Evolutionary conservation across 2,888 invertebrate species (phyloP).

Genomic region (Brachyptera risi): DNA sequence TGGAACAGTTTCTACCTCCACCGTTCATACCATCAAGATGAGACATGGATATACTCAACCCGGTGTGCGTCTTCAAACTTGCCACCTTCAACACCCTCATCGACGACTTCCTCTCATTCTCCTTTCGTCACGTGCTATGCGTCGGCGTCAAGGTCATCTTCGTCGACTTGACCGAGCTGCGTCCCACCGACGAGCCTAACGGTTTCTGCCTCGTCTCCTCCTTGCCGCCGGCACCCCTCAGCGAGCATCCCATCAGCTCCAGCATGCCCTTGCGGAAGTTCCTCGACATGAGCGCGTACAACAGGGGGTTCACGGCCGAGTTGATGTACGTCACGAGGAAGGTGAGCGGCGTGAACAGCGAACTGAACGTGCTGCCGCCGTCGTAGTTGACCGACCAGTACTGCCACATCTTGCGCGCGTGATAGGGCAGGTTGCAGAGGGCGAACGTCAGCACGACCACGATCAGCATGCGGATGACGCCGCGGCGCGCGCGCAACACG

Average conservation of each 20-base stretch:
- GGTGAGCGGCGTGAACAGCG: conserved; percentile 76
- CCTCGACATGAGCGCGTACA: conserved; percentile 82
- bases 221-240: conserved; percentile 38
- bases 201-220: conserved; percentile 37
- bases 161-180: conserved; percentile 53
- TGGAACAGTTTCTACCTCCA: too few relatives aligned
- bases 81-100: too few relatives aligned
- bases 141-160: conserved; percentile 53
- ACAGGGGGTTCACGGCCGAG: conserved; percentile 83
- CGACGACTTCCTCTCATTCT: too few relatives aligned
- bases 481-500: conserved; percentile 72
- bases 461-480: conserved; percentile 85
- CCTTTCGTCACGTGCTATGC: neutral
- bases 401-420: conserved; percentile 83
- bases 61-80: too few relatives aligned
- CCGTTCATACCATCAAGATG: too few relatives aligned
- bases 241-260: conserved; percentile 66
- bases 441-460: conserved; percentile 86
- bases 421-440: conserved; percentile 84
- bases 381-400: conserved; percentile 70
- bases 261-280: conserved; percentile 82
- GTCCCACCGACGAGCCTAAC: conserved; percentile 45
- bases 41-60: too few relatives aligned
- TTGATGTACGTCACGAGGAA: conserved; percentile 86
- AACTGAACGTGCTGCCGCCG: conserved; percentile 67